Evolutionary conservation across 2,888 invertebrate species (phyloP), one percentile per base, ranked within the genome.

Genomic region (Lasioglossum morio): DNA sequence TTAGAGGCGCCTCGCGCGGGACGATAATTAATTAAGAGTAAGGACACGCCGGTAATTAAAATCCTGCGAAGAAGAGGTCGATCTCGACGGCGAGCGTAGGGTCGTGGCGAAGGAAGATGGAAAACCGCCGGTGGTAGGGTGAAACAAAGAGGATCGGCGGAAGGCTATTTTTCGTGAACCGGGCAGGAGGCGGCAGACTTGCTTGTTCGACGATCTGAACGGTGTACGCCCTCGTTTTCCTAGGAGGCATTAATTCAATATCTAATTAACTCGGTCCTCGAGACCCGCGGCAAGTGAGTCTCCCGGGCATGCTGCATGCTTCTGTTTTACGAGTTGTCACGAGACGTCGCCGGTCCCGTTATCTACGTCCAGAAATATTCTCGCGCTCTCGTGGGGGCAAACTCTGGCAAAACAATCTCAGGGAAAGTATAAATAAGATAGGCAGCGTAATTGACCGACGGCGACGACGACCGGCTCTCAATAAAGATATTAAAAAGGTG

Each of bases 31-130:
- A 63, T 63, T 63, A 30, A 92, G 92, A 92, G 90, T 91, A 93
- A 94, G 92, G 93, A 92, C 92, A 87, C 90, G 84, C 85, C 88
- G 93, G 94, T 94, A 94, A 94, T 94, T 94, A 94, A 94, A 94
- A 92, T 91, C 91, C 86, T 89, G 85, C 86, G 86, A 89, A 91
- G 89, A 85, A 90, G 91, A 88, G 91, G 82, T 77, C 85, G 89
- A 90, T 88, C 89, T 78, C 78, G 57, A 66, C 80, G 76, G 79
- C 34, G 81, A 78, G 69, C 69, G 79, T 23, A 78, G 75, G 79
- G 82, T 63, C 63, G 30, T 30, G 16, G 72, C 53, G 14, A 70
- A 53, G 40, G 79, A 12, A 77, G 77, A 70, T 70, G 70, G 77
- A 48, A 84, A 63, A 70, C 16, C 53, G 72, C 23, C 23, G 37